phyloP scores from a whole-genome alignment of 2,888 invertebrate species.

The Scaptodrosophila latifasciaeformis region DNA sequence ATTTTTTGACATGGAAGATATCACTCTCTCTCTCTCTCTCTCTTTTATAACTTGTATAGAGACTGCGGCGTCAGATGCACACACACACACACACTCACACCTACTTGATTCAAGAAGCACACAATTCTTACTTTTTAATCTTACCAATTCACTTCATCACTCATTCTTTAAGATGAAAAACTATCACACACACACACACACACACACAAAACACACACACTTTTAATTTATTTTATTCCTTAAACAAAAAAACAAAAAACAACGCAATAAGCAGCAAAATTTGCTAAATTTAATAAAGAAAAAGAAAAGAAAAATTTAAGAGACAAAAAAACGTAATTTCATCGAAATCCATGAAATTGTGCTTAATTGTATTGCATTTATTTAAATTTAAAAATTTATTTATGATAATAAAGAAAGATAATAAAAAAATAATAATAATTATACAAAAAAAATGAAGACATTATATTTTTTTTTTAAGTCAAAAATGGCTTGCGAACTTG shows the following conservation, averaged over 20 bases:
- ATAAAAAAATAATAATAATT: constrained; percentile 47
- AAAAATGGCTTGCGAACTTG: no score
- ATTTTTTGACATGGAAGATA: no score
- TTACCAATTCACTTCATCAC: not conserved
- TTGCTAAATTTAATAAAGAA: constrained; percentile 12
- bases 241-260: constrained; percentile 23
- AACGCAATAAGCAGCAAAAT: no score
- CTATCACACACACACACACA: constrained; percentile 21
- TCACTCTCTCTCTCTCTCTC: constrained; percentile 34
- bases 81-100: constrained; percentile 19
- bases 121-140: no score
- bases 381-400: constrained; percentile 68
- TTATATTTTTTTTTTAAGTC: no score
- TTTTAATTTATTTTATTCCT: constrained; percentile 52
- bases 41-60: constrained; percentile 72
- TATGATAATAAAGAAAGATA: constrained; percentile 68
- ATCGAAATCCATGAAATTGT: constrained; percentile 59
- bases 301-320: constrained; percentile 10
- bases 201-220: constrained; percentile 35
- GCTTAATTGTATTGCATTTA: constrained; percentile 73
- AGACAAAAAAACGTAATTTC: constrained; percentile 51
- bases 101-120: constrained; percentile 15
- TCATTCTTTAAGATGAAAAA: no score
- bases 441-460: no score
- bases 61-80: constrained; percentile 62